Conservation (phyloP, 2,888 invertebrate species). For the Adelognathus sp. region DNA sequence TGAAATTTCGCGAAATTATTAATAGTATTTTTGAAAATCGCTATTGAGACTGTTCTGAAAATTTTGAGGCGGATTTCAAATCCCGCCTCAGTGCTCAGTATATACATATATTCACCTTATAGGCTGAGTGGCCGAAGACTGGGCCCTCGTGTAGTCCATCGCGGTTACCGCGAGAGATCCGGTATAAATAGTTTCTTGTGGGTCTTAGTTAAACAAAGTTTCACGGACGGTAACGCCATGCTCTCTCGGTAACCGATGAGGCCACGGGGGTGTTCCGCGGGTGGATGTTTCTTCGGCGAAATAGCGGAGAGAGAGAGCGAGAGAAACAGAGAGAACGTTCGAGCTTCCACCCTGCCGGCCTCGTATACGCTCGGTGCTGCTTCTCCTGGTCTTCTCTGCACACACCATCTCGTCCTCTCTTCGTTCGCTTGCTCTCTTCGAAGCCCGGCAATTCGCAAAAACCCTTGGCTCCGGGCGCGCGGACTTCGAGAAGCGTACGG, state of each 20-base stretch:
- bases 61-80: no score
- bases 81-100: no score
- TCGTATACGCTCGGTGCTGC: constrained; percentile 39
- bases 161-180: constrained; percentile 52
- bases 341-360: constrained; percentile 59
- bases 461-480: constrained; percentile 75
- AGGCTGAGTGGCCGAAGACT: neutral
- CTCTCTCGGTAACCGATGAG: constrained; percentile 57
- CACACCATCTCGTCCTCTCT: constrained; percentile 49
- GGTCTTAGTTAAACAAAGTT: constrained; percentile 80
- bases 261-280: constrained; percentile 51
- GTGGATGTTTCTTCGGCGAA: constrained; percentile 22
- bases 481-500: constrained; percentile 55
- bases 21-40: no score
- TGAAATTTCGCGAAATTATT: no score
- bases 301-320: constrained; percentile 38
- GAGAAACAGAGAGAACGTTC: constrained; percentile 51
- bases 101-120: neutral
- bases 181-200: constrained; percentile 80
- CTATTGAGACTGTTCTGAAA: no score
- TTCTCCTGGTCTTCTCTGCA: neutral
- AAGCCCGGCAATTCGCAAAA: constrained; percentile 77
- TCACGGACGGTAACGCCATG: constrained; percentile 67
- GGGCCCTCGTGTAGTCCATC: neutral
- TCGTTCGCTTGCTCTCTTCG: constrained; percentile 56